A percentile compares a stretch with the other conserved stretches of the same genome.
Conservation (phyloP, 2,797 vertebrate species). For the Spatula clypeata region DNA sequence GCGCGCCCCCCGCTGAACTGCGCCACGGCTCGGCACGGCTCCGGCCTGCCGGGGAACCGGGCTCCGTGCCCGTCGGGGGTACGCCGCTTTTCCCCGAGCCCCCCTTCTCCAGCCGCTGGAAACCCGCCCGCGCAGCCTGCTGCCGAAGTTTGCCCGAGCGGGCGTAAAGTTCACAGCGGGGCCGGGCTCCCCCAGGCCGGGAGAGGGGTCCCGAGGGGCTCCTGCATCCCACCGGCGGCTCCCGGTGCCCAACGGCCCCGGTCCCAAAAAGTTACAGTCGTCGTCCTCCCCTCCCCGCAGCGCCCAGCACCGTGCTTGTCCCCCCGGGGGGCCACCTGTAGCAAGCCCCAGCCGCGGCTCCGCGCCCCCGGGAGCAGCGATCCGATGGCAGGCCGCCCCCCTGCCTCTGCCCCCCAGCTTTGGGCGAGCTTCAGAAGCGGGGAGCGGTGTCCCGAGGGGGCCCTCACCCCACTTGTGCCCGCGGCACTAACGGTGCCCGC, state of each 20-base stretch:
- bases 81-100: not conserved
- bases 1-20: not conserved
- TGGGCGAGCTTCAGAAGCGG: not conserved
- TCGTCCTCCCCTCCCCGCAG: not conserved
- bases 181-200: not conserved
- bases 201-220: not conserved
- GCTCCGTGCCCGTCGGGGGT: not conserved
- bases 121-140: not conserved
- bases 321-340: conserved; percentile 52
- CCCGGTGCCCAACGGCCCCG: not conserved
- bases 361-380: not conserved
- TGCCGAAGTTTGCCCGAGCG: not conserved
- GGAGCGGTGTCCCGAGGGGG: not conserved
- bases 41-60: not conserved
- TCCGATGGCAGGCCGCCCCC: too few relatives aligned
- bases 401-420: too few relatives aligned
- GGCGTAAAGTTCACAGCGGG: not conserved
- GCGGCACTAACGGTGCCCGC: conserved; percentile 1
- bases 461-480: not conserved
- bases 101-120: not conserved
- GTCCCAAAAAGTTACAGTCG: conserved; percentile 29
- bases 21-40: not conserved
- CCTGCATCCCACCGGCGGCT: conserved; percentile 45
- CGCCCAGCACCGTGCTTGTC: not conserved
- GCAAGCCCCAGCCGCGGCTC: not conserved